Base-by-base conservation (phyloP, 2,797 vertebrate species). In the Lutra lutra region DNA sequence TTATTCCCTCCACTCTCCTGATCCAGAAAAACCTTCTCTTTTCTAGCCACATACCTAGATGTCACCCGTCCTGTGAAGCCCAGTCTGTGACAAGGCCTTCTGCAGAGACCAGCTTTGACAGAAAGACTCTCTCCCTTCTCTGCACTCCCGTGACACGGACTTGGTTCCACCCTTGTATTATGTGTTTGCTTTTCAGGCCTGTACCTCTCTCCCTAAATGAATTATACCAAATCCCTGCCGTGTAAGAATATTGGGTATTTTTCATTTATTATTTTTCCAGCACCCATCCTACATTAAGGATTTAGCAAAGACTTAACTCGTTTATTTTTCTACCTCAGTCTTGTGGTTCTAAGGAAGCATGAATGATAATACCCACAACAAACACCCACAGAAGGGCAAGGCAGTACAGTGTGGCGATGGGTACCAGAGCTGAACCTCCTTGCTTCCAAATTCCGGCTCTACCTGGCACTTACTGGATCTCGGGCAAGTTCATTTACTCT, bases 341-440 rank as follows among this genome's bases (percentile, higher is more conserved):
- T 43, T 62, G 2, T 29, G 64, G 48, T 18, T 56, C 51, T 46
- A 77, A 75, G 11, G 32, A 75, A 79, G 87, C 10, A 43, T 11
- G 48, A 91, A 83, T 3, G 17, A 80, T 38, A 5, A 13, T 7
- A 29, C n/a, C 21, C 5, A n/a, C 1, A 2, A 32, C 7, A 56
- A 29, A 43, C 32, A 23, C 9, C 15, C 10, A 17, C 43, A 14
- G 7, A 83, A 18, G 14, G 29, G 1, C 17, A 72, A 29, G 58
- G 32, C 27, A 51, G 21, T 18, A 7, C 0, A 17, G 2, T 3
- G 1, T 7, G 9, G 27, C n/a, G 29, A 51, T 12, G 8, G 35
- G 7, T 32, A 64, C 40, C 84, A 0, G 21, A 73, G 35, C 25
- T 21, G 20, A 35, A 25, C 32, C 13, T 79, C 73, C 25, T n/a